A percentile compares a stretch with the other conserved stretches of the same genome.
Evolutionary conservation across 1,140 invertebrate species (phyloP).

Genomic region (Megalopta genalis): DNA sequence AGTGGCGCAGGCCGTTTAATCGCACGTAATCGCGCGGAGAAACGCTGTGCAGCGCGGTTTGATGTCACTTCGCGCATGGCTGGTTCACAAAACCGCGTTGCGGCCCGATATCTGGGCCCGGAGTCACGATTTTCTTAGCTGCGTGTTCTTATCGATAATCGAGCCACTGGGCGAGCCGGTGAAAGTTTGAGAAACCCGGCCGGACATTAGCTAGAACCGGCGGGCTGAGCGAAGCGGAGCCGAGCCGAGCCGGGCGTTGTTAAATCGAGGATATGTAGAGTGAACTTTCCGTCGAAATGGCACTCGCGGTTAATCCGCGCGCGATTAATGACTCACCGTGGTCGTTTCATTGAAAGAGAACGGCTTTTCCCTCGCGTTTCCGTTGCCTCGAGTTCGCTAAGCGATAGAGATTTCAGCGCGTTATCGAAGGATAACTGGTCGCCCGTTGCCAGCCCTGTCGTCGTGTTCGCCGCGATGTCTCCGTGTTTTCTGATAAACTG

Average conservation of each 20-base stretch:
- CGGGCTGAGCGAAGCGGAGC: too few relatives aligned
- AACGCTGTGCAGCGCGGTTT: constrained; percentile 27
- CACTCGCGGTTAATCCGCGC: constrained; percentile 6
- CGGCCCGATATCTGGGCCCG: constrained; percentile 28
- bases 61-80: constrained; percentile 73
- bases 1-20: background rate
- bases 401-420: constrained; percentile 27
- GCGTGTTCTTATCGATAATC: constrained; percentile 65
- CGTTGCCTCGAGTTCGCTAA: background rate
- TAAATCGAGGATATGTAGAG: constrained; percentile 23
- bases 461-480: background rate
- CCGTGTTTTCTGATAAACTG: constrained; percentile 4
- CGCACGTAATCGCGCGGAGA: constrained; percentile 51
- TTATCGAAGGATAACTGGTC: constrained; percentile 4
- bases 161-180: constrained; percentile 62
- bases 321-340: constrained; percentile 31
- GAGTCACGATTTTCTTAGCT: constrained; percentile 64
- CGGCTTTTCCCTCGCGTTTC: background rate
- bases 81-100: constrained; percentile 60
- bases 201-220: constrained; percentile 53
- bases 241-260: constrained; percentile 17
- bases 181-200: constrained; percentile 73
- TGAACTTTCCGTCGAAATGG: constrained; percentile 15
- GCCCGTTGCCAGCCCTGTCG: background rate
- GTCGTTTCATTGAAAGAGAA: constrained; percentile 8